These are phyloP conservation scores for Eleutherodactylus coqui DNA, from an alignment of 2,797 vertebrate species.

Conservation along the genomic window DNA sequence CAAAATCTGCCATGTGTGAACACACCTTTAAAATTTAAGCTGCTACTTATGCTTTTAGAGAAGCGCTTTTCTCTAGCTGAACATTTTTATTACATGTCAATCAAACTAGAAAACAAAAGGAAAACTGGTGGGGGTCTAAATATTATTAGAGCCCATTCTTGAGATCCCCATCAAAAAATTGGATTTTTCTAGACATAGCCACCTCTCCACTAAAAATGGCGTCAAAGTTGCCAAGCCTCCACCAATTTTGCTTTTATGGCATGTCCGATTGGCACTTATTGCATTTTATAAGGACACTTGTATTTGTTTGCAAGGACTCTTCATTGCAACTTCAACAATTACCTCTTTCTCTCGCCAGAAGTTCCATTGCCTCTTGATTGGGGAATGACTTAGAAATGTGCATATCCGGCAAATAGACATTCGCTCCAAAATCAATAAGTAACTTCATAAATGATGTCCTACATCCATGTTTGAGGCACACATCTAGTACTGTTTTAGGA, in stretches of 20 bases:
- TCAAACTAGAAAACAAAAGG: too few species aligned
- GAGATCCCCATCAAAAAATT: too few species aligned
- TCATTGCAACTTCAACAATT: background rate
- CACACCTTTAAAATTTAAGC: too few species aligned
- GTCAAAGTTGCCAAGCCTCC: background rate
- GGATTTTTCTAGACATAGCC: too few species aligned
- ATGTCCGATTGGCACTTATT: too few species aligned
- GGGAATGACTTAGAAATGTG: conserved; percentile 71
- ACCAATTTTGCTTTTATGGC: background rate
- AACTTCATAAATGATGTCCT: conserved; percentile 82
- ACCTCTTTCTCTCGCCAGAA: conserved; percentile 91
- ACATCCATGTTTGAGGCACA: conserved; percentile 87
- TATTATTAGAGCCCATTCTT: too few species aligned
- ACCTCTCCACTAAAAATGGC: too few species aligned
- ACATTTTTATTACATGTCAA: too few species aligned
- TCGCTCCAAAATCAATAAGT: conserved; percentile 93
- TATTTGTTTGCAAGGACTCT: background rate
- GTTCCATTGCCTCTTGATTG: conserved; percentile 77
- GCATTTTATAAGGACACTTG: background rate
- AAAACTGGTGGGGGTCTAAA: too few species aligned
- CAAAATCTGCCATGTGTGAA: too few species aligned
- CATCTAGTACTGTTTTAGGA: conserved; percentile 89
- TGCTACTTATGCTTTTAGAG: too few species aligned
- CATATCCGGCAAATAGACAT: conserved; percentile 83
- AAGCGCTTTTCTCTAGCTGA: too few species aligned